phyloP scores from a whole-genome alignment of 1,140 invertebrate species.

The Meteorus sp. region DNA sequence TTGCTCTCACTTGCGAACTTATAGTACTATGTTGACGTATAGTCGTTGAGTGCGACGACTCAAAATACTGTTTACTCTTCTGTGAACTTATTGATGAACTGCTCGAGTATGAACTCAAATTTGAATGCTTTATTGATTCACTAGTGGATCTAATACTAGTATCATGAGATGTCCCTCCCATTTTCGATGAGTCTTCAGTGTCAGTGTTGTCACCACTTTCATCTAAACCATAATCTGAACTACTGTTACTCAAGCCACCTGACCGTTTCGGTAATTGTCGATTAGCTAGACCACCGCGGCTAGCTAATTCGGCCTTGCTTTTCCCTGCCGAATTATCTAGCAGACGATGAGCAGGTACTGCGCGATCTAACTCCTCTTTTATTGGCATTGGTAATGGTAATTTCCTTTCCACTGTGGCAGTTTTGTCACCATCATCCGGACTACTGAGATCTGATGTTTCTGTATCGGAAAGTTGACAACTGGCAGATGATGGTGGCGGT shows the following conservation, averaged over 20 bases:
- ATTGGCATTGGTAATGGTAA: slow-evolving; percentile 60
- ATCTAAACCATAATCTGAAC: slow-evolving; percentile 72
- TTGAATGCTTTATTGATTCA: slow-evolving; percentile 50
- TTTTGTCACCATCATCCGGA: slow-evolving; percentile 73
- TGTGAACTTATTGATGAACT: slow-evolving; percentile 54
- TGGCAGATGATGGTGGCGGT: slow-evolving; percentile 63
- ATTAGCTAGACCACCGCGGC: slow-evolving; percentile 65
- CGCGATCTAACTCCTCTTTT: slow-evolving; percentile 82
- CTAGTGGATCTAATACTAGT: slow-evolving; percentile 47
- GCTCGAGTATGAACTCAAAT: slow-evolving; percentile 55
- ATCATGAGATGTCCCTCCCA: slow-evolving; percentile 40
- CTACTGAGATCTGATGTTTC: slow-evolving; percentile 71
- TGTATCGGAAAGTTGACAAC: slow-evolving; percentile 70
- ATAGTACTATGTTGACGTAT: slow-evolving; percentile 56
- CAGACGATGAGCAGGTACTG: slow-evolving; percentile 80
- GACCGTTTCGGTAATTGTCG: slow-evolving; percentile 57
- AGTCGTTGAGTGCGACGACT: slow-evolving; percentile 48
- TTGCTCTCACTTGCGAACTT: slow-evolving; percentile 54
- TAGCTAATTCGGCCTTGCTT: slow-evolving; percentile 85
- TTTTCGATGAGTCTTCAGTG: slow-evolving; percentile 62
- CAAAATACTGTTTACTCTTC: slow-evolving; percentile 51
- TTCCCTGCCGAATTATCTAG: slow-evolving; percentile 86
- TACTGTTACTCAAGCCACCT: slow-evolving; percentile 66
- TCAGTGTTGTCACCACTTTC: slow-evolving; percentile 72
- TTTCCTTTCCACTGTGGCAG: slow-evolving; percentile 75